Base-by-base conservation (phyloP, 2,888 invertebrate species). In the Tryphoninae sp. region DNA sequence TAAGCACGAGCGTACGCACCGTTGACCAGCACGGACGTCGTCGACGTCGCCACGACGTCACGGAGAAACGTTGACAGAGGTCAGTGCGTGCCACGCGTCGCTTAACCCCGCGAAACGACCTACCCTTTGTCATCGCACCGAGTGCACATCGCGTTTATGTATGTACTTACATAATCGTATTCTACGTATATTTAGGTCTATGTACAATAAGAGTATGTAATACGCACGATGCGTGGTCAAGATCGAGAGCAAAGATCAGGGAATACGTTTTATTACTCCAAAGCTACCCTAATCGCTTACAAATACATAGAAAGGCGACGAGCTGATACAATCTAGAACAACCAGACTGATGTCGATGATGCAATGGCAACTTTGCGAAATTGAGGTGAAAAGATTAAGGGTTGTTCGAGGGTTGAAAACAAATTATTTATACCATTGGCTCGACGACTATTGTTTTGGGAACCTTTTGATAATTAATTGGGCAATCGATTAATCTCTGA, bases 41-140 rank as follows among this genome's bases (percentile, higher is more conserved):
- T 16, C 55, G 33, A 42, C 55, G 42, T 77, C 73, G 53, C 67
- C 71, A 42, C 55, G 55, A 55, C 62, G 61, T 9, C 78, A 83
- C 75, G 78, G 71, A 78, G 80, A 84, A 74, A 79, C 69, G 86
- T 87, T 88, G 86, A 86, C 84, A 83, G 78, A 87, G 88, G 88
- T 87, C 87, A 89, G 86, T 86, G 85, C 84, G 84, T 84, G 85
- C 19, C 80, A 83, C 83, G 80, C 82, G 77, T 80, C 82, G 82
- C 81, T 84, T 84, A 79, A 72, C 80, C 71, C 67, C 69, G 62
- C 69, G 59, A 73, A 76, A 79, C 75, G 77, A 77, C 71, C 75
- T 80, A 69, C 77, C 78, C 79, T 74, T 76, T 81, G 69, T 40
- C 22, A 65, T 64, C 64, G 61, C 33, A 33, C 51, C 59, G 65